Conservation (phyloP, 2,888 invertebrate genomes). For the Callinectes sapidus region DNA sequence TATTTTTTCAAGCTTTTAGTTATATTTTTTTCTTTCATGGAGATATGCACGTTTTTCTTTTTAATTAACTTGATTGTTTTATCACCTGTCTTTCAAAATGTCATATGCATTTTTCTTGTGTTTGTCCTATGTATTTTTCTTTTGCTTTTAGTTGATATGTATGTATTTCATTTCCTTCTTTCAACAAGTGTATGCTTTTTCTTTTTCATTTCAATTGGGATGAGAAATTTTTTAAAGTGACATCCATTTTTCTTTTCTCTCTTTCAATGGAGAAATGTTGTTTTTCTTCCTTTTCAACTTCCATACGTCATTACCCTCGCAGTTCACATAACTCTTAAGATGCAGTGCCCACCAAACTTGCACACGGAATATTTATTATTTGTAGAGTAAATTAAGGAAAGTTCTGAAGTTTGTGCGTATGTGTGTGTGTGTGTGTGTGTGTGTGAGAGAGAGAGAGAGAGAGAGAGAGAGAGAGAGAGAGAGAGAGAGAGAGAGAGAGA, state of each 20-base stretch:
- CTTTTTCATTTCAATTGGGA: background rate
- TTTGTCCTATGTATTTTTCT: background rate
- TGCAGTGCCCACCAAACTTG: background rate
- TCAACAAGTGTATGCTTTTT: too few relatives aligned
- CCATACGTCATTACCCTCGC: background rate
- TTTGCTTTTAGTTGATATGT: background rate
- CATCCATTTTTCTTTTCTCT: background rate
- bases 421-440: too few relatives aligned
- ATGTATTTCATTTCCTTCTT: background rate
- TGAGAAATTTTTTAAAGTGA: background rate
- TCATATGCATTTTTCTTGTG: background rate
- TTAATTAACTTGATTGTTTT: too few relatives aligned
- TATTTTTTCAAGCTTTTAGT: too few relatives aligned
- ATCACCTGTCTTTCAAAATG: too few relatives aligned
- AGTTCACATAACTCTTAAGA: background rate
- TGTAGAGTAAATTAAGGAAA: background rate
- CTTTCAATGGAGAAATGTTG: background rate
- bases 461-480: slow-evolving; percentile 1
- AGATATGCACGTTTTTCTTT: too few relatives aligned
- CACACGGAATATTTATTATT: background rate
- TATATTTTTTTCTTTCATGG: too few relatives aligned
- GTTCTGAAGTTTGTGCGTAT: background rate
- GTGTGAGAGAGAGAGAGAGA: background rate
- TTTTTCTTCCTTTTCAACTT: too few relatives aligned
- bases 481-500: slow-evolving; percentile 1